A percentile compares a stretch with the other conserved stretches of the same genome.
phyloP scores from a whole-genome alignment of 2,888 invertebrate genomes.

The Mythimna lalbum region DNA sequence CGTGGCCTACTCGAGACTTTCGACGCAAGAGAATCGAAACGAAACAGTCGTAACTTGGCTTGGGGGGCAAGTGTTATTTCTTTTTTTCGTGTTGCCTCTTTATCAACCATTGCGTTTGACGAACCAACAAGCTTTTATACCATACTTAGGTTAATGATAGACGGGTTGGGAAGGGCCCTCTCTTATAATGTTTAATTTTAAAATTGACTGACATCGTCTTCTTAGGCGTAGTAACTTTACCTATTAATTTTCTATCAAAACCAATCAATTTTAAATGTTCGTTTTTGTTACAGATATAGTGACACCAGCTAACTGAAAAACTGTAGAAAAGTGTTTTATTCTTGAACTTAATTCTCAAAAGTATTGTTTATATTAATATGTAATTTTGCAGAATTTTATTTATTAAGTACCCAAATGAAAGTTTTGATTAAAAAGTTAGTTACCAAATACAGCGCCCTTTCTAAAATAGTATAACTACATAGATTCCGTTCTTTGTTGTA shows the following conservation, averaged over 20 bases:
- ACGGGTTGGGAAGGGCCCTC: too few species aligned
- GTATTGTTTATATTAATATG: constrained; percentile 5
- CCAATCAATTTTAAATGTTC: neutral
- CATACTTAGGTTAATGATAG: too few species aligned
- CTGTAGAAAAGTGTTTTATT: neutral
- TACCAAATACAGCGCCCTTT: constrained; percentile 11
- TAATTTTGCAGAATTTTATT: constrained; percentile 2
- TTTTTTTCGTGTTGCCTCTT: too few species aligned
- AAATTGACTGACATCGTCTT: too few species aligned
- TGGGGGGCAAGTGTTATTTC: too few species aligned
- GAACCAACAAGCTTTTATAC: too few species aligned
- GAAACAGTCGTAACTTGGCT: too few species aligned
- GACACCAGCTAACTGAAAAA: constrained; percentile 64
- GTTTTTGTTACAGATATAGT: constrained; percentile 69
- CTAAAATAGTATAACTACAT: constrained; percentile 6
- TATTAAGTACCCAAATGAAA: constrained; percentile 3
- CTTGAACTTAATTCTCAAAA: constrained; percentile 17
- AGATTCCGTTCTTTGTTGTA: neutral
- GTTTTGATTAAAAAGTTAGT: constrained; percentile 11
- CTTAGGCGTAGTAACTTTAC: neutral
- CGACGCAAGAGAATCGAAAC: too few species aligned
- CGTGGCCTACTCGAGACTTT: too few species aligned
- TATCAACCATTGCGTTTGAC: too few species aligned
- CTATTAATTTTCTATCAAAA: neutral
- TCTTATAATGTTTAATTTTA: too few species aligned